Conservation (phyloP, 2,888 invertebrate genomes). For the Prosapia bicincta region DNA sequence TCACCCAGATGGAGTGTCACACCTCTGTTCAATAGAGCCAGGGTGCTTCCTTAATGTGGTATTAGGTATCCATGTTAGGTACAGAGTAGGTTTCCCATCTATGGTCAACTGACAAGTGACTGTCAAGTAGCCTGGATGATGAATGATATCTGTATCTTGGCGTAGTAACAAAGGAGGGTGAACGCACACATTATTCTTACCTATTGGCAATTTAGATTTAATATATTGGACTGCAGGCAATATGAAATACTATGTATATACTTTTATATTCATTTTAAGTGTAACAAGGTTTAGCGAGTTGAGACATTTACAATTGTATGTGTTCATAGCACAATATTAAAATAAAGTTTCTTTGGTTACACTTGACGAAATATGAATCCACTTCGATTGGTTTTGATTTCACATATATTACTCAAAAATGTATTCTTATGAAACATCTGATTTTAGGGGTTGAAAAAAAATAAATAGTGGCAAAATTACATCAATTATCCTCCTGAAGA, state of each 20-base stretch:
- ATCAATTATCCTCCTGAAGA: too few species aligned
- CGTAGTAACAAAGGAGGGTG: slow-evolving; percentile 86
- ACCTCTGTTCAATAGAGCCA: slow-evolving; percentile 24
- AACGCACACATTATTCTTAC: slow-evolving; percentile 95
- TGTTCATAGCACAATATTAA: too few species aligned
- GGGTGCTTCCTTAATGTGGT: slow-evolving; percentile 83
- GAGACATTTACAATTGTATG: neutral
- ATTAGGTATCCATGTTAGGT: slow-evolving; percentile 95
- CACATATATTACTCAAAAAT: too few species aligned
- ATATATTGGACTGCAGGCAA: too few species aligned
- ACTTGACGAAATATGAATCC: too few species aligned
- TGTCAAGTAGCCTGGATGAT: slow-evolving; percentile 90
- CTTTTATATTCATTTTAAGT: too few species aligned
- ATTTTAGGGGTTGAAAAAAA: too few species aligned
- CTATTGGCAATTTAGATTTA: slow-evolving; percentile 31
- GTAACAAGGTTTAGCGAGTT: neutral
- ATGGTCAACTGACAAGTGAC: slow-evolving; percentile 79
- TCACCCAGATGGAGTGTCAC: slow-evolving; percentile 22
- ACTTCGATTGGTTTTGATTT: too few species aligned
- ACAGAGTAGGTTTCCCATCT: slow-evolving; percentile 65
- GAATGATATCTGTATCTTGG: slow-evolving; percentile 77
- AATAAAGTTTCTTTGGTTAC: too few species aligned
- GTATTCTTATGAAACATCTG: too few species aligned
- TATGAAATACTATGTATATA: too few species aligned
- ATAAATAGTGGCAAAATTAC: too few species aligned